Evolutionary conservation across 1,140 invertebrate genomes (phyloP).

Genomic region (Pachypeltis micranthus): DNA sequence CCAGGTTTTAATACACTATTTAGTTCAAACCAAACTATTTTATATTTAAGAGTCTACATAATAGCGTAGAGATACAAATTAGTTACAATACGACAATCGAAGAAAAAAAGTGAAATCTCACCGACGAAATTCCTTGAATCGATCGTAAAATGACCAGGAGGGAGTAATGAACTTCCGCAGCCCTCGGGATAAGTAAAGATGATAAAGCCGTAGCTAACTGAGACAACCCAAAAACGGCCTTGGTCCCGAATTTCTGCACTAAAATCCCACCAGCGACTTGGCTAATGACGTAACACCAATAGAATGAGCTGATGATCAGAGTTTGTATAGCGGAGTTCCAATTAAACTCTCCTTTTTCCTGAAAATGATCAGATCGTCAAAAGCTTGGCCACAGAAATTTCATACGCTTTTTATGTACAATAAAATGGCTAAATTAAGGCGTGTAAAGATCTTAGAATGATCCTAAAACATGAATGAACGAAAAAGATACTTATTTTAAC

Average conservation of each 20-base stretch:
- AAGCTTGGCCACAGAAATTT: too few relatives aligned
- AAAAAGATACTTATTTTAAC: too few relatives aligned
- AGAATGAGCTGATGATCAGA: slow-evolving; percentile 52
- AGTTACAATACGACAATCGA: background rate
- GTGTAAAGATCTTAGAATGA: too few relatives aligned
- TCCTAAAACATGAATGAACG: too few relatives aligned
- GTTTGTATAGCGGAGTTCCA: slow-evolving; percentile 49
- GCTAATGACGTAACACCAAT: slow-evolving; percentile 58
- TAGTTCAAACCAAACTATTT: too few relatives aligned
- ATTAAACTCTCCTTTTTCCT: slow-evolving; percentile 43
- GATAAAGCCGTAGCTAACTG: slow-evolving; percentile 54
- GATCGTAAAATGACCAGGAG: slow-evolving; percentile 48
- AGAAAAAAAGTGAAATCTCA: slow-evolving; percentile 32
- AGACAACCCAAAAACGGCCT: slow-evolving; percentile 60
- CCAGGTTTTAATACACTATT: too few relatives aligned
- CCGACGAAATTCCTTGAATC: slow-evolving; percentile 54
- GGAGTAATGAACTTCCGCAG: slow-evolving; percentile 47
- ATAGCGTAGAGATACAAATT: too few relatives aligned
- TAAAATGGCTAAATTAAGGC: too few relatives aligned
- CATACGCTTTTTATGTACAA: too few relatives aligned
- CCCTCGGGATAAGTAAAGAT: slow-evolving; percentile 51
- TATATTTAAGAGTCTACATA: too few relatives aligned
- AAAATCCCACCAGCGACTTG: slow-evolving; percentile 58
- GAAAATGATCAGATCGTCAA: too few relatives aligned
- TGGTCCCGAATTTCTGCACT: slow-evolving; percentile 68